phyloP scores from a whole-genome alignment of 2,888 invertebrate species.

The Ectemnius cavifrons region DNA sequence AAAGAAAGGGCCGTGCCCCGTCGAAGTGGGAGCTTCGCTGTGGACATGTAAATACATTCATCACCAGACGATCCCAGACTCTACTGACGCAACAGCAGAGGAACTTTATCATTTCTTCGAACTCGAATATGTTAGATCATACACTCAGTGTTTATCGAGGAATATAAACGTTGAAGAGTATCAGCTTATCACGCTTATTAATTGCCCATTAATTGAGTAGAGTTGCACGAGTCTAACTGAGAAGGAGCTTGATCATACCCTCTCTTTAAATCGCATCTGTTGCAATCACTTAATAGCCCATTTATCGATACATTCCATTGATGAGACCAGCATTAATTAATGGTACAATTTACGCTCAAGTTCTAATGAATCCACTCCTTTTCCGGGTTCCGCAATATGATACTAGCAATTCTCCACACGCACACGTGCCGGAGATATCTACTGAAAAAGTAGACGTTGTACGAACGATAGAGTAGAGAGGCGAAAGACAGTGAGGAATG shows the following conservation, averaged over 20 bases:
- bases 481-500: too few species aligned
- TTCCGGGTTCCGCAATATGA: constrained; percentile 25
- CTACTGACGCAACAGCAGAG: too few species aligned
- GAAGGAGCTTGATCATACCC: constrained; percentile 14
- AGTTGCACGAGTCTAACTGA: constrained; percentile 14
- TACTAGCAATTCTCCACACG: too few species aligned
- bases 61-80: too few species aligned
- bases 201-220: constrained; percentile 51
- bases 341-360: constrained; percentile 35
- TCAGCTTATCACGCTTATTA: constrained; percentile 57
- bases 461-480: too few species aligned
- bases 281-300: constrained; percentile 30
- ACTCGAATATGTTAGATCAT: constrained; percentile 20
- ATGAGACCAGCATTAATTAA: constrained; percentile 52
- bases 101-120: constrained; percentile 32
- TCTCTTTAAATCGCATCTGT: constrained; percentile 37
- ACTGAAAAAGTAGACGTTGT: too few species aligned
- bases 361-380: constrained; percentile 15
- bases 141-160: constrained; percentile 36
- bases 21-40: not conserved
- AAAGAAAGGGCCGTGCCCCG: not conserved
- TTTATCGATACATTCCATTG: constrained; percentile 51
- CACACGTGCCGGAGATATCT: too few species aligned
- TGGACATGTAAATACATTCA: too few species aligned
- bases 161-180: constrained; percentile 45